Percentiles rank a stretch among this genome's conserved stretches.
Evolutionary conservation across 2,888 invertebrate species (phyloP).

Genomic region (Drosophila quinaria): DNA sequence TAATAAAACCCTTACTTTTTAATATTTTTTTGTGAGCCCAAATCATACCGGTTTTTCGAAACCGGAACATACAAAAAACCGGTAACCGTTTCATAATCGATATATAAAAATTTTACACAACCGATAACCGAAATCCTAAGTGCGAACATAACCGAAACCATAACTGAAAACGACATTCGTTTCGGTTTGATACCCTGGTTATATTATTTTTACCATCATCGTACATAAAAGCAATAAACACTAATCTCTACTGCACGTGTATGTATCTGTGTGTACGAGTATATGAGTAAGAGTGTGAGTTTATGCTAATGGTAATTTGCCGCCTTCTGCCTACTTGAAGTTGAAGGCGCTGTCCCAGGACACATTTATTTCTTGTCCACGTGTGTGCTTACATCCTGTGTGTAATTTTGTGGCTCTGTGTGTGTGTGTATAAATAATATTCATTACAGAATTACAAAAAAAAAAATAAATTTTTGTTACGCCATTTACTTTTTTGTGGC

Average conservation of each 20-base stretch:
- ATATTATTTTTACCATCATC: too few relatives aligned
- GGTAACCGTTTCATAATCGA: too few relatives aligned
- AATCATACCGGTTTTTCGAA: too few relatives aligned
- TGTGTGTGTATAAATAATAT: slow-evolving; percentile 52
- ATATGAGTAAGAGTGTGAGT: slow-evolving; percentile 11
- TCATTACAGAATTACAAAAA: slow-evolving; percentile 63
- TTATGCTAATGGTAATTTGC: slow-evolving; percentile 60
- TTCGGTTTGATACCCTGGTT: too few relatives aligned
- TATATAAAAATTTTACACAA: too few relatives aligned
- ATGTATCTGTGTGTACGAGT: slow-evolving; percentile 19
- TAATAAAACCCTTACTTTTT: too few relatives aligned
- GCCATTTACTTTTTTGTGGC: slow-evolving; percentile 45
- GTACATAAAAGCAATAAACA: slow-evolving; percentile 44
- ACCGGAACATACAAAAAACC: too few relatives aligned
- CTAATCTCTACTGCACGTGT: slow-evolving; percentile 49
- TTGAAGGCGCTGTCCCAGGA: slow-evolving; percentile 19
- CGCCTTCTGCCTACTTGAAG: slow-evolving; percentile 47
- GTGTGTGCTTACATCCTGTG: slow-evolving; percentile 15
- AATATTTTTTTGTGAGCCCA: too few relatives aligned
- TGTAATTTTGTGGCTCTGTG: background rate
- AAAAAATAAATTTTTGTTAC: slow-evolving; percentile 33
- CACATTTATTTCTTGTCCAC: slow-evolving; percentile 26
- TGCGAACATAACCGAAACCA: too few relatives aligned
- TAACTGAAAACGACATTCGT: too few relatives aligned
- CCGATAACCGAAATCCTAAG: too few relatives aligned